These are phyloP conservation scores for Myotis planiceps DNA, from an alignment of 2,797 vertebrate genomes.

Conservation along the genomic window DNA sequence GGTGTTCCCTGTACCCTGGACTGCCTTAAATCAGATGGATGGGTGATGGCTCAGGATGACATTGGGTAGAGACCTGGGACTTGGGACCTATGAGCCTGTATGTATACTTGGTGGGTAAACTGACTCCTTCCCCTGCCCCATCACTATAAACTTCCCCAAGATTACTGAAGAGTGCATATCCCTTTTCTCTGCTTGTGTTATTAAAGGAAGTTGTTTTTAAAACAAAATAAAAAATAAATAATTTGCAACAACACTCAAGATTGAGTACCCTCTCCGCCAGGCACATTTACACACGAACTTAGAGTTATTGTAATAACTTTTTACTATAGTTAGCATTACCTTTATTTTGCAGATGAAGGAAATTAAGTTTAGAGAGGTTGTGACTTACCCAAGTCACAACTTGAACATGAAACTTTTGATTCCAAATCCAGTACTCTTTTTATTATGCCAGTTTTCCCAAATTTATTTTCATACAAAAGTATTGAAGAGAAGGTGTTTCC, in stretches of 20 bases:
- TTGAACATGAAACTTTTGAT: not conserved
- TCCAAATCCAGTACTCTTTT: not conserved
- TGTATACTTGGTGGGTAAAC: not conserved
- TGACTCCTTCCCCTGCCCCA: not conserved
- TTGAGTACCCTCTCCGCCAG: not conserved
- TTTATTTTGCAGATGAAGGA: conserved; percentile 9
- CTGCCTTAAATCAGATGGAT: not conserved
- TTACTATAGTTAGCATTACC: not conserved
- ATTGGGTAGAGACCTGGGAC: not conserved
- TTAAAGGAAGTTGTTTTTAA: not conserved
- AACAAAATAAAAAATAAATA: not conserved
- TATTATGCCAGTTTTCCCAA: not conserved
- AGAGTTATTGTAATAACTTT: not conserved
- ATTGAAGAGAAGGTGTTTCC: not conserved
- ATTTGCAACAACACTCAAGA: not conserved
- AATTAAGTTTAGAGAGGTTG: not conserved
- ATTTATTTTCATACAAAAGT: not conserved
- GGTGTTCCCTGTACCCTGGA: not conserved
- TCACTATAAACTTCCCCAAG: not conserved
- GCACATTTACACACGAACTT: not conserved
- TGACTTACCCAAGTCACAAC: not conserved
- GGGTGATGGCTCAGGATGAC: not conserved
- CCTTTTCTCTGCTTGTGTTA: not conserved
- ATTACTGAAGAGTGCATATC: not conserved
- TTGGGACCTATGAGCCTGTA: not conserved